A percentile compares a stretch with the other conserved stretches of the same genome.
phyloP scores from a whole-genome alignment of 2,113 vertebrate genomes.

The Egretta garzetta region DNA sequence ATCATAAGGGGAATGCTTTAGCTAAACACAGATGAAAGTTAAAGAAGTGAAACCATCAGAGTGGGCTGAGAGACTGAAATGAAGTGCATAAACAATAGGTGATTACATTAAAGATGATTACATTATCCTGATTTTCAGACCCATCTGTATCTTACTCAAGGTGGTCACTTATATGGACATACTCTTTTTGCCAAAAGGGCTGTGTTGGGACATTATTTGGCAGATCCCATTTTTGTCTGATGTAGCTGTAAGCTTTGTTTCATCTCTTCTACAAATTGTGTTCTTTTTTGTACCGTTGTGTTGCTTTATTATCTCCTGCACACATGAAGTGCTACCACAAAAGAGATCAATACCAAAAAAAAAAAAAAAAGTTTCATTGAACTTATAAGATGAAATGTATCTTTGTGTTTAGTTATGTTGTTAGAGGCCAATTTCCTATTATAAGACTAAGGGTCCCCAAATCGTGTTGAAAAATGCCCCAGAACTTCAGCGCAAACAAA shows the following conservation, averaged over 20 bases:
- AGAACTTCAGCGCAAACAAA: not conserved
- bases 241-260: not conserved
- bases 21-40: not conserved
- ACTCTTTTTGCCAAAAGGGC: not conserved
- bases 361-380: not conserved
- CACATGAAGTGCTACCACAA: not conserved
- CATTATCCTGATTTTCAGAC: not conserved
- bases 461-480: not conserved
- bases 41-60: not conserved
- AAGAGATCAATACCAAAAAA: not conserved
- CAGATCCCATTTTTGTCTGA: not conserved
- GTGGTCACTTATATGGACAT: not conserved
- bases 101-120: not conserved
- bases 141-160: not conserved
- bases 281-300: not conserved
- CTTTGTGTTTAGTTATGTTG: not conserved
- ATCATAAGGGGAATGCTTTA: not conserved
- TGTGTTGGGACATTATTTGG: not conserved
- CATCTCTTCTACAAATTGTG: not conserved
- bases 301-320: not conserved
- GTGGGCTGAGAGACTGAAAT: not conserved
- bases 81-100: not conserved
- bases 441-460: not conserved
- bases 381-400: not conserved
- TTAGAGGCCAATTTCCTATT: not conserved